These are phyloP conservation scores for Phaethon lepturus DNA, from an alignment of 2,113 vertebrate genomes.

Conservation along the genomic window DNA sequence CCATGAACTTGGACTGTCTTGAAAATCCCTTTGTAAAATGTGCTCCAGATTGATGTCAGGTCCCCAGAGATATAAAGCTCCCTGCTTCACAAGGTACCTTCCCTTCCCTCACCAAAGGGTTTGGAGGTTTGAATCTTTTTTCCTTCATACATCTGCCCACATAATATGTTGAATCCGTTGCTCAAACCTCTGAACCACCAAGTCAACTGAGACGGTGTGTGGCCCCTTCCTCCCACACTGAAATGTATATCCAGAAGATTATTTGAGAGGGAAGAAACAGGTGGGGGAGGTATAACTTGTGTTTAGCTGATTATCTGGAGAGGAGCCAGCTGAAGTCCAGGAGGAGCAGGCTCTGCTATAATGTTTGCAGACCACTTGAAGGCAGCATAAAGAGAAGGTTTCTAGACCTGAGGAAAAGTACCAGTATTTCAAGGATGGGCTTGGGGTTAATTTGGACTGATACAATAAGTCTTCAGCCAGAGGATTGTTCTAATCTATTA, in stretches of 20 bases:
- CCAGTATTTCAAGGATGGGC: not conserved
- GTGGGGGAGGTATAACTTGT: not conserved
- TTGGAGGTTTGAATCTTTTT: not conserved
- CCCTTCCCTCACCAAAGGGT: not conserved
- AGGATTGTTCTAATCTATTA: not conserved
- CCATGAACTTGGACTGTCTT: not conserved
- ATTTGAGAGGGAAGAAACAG: not conserved
- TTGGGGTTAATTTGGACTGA: not conserved
- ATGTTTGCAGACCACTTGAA: not conserved
- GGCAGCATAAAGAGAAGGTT: not conserved
- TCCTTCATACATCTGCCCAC: not conserved
- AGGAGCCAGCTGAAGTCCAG: not conserved
- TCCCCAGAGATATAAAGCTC: not conserved
- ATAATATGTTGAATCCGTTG: not conserved
- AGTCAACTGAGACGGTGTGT: fast-evolving
- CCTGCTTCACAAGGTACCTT: not conserved
- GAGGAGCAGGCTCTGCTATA: not conserved
- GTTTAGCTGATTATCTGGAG: not conserved
- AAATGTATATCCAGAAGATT: not conserved
- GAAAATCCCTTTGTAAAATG: not conserved
- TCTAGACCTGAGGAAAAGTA: not conserved
- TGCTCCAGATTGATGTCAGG: fast-evolving
- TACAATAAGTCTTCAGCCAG: not conserved
- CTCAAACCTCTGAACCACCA: not conserved
- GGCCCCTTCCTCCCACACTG: not conserved